These are phyloP conservation scores for Symphodus melops DNA, from an alignment of 2,113 vertebrate species.

Conservation along the genomic window DNA sequence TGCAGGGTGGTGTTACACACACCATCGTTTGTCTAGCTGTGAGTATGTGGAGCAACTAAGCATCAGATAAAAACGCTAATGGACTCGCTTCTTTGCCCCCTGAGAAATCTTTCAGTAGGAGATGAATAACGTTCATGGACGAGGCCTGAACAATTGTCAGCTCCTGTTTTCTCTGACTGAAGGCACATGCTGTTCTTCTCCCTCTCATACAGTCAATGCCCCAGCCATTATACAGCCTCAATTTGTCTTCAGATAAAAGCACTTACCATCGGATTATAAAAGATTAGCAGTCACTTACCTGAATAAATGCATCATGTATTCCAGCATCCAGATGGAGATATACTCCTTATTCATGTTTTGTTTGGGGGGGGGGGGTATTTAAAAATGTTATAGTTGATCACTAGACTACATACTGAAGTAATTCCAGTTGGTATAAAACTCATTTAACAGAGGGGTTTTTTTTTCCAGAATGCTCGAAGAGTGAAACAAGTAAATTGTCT, in stretches of 20 bases:
- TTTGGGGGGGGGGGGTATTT: too few relatives aligned
- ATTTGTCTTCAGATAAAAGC: constrained; percentile 66
- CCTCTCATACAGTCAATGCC: constrained; percentile 40
- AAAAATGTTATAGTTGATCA: constrained; percentile 11
- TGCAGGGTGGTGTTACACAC: not conserved
- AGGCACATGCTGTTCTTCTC: constrained; percentile 45
- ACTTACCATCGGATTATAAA: constrained; percentile 69
- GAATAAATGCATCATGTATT: constrained; percentile 56
- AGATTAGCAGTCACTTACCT: constrained; percentile 74
- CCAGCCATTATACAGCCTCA: constrained; percentile 59
- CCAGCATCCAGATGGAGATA: constrained; percentile 50
- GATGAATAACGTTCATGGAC: constrained; percentile 23
- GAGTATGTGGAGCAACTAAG: constrained; percentile 12
- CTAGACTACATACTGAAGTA: constrained; percentile 6
- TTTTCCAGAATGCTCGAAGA: constrained; percentile 20
- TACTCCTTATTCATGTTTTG: constrained; percentile 25
- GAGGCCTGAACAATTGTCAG: constrained; percentile 26
- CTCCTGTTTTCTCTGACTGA: constrained; percentile 32
- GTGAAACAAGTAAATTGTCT: not conserved
- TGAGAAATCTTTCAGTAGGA: constrained; percentile 5
- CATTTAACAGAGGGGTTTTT: not conserved
- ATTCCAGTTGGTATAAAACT: constrained; percentile 21
- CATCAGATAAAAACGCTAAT: constrained; percentile 33
- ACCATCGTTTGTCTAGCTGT: constrained; percentile 25
- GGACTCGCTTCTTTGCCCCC: constrained; percentile 11